phyloP scores from a whole-genome alignment of 2,113 vertebrate genomes.

The Tyto alba region DNA sequence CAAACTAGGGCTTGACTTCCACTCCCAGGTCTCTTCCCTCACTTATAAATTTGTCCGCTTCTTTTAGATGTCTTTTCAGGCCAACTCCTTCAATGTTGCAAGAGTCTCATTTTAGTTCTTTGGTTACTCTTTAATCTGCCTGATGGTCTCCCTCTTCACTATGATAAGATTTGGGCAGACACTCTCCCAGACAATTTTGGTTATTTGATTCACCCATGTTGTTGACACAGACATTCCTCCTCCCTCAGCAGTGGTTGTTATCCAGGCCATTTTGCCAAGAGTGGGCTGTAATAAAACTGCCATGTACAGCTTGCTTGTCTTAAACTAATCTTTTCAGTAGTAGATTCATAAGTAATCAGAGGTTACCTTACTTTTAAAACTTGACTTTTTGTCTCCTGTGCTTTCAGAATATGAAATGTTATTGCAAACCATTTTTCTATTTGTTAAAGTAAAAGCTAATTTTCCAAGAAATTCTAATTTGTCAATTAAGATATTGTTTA shows the following conservation, averaged over 20 bases:
- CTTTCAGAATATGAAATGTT: neutral
- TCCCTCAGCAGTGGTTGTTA: neutral
- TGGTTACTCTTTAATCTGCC: neutral
- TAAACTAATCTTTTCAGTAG: neutral
- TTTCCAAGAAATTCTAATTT: neutral
- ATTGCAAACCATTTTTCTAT: neutral
- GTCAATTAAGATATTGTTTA: neutral
- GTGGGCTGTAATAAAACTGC: neutral
- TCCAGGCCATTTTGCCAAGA: neutral
- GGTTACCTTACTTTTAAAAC: neutral
- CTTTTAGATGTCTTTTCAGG: neutral
- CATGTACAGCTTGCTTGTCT: neutral
- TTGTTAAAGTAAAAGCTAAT: neutral
- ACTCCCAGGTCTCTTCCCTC: neutral
- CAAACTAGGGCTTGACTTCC: neutral
- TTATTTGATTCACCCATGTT: neutral
- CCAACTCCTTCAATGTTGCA: neutral
- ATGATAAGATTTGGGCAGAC: neutral
- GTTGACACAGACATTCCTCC: neutral
- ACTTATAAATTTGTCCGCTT: neutral
- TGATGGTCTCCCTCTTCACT: neutral
- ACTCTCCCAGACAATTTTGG: neutral
- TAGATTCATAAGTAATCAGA: neutral
- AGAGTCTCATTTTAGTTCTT: neutral
- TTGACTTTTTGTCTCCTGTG: neutral